Percentiles rank a stretch among this genome's conserved stretches.
Evolutionary conservation across 2,113 vertebrate genomes (phyloP).

Genomic region (Alligator sinensis): DNA sequence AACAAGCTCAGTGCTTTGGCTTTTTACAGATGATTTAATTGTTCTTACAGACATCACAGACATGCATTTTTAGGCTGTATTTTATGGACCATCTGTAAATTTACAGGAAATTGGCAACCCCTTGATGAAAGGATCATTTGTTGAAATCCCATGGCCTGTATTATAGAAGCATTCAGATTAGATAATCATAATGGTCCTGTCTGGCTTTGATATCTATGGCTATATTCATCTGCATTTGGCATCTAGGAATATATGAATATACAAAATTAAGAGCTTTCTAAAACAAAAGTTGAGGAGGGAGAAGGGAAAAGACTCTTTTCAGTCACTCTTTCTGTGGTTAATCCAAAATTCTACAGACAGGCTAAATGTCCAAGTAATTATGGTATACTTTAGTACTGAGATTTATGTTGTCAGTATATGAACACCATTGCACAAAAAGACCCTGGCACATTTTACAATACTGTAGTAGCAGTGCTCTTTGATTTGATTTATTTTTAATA

Average conservation of each 20-base stretch:
- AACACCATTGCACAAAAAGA: background rate
- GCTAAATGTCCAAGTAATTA: background rate
- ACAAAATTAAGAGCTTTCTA: no score
- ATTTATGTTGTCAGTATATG: background rate
- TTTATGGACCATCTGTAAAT: no score
- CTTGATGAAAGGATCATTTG: background rate
- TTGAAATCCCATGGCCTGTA: accelerated
- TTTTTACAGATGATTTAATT: no score
- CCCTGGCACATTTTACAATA: background rate
- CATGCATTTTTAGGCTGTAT: no score
- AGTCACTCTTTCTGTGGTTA: background rate
- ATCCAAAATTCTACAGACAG: background rate
- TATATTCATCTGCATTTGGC: background rate
- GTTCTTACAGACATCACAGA: no score
- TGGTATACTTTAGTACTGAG: background rate
- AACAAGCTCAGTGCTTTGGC: no score
- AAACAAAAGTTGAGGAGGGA: background rate
- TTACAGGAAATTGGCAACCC: no score
- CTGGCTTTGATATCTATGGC: background rate
- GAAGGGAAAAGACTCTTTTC: background rate
- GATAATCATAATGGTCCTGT: background rate
- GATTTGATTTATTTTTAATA: background rate
- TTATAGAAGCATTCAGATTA: background rate
- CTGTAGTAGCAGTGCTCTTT: background rate
- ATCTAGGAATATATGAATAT: no score